These are phyloP conservation scores for Choreutis nemorana DNA, from an alignment of 2,888 invertebrate genomes.

Conservation along the genomic window DNA sequence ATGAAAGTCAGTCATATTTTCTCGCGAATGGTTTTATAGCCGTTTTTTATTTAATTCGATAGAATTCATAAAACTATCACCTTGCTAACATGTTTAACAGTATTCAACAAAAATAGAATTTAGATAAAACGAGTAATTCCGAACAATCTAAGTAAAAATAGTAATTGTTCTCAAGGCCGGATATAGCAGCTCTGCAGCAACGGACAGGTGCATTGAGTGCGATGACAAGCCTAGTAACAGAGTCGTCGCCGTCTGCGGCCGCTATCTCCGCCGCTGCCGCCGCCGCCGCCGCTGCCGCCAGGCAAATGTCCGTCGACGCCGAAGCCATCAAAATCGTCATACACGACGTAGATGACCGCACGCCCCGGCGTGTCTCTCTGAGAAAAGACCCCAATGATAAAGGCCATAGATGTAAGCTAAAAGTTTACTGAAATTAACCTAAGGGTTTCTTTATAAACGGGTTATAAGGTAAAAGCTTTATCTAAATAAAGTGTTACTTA, in stretches of 20 bases:
- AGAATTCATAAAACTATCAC: not conserved
- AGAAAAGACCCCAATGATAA: slow-evolving; percentile 83
- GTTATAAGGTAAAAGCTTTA: no score
- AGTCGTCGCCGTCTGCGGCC: slow-evolving; percentile 35
- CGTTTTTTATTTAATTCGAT: not conserved
- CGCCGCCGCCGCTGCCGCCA: slow-evolving; percentile 69
- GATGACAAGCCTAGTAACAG: slow-evolving; percentile 39
- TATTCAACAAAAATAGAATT: not conserved
- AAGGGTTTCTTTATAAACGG: no score
- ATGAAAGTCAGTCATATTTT: no score
- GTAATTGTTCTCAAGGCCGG: slow-evolving; percentile 65
- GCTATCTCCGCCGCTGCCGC: slow-evolving; percentile 52
- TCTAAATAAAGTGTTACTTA: no score
- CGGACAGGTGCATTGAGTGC: slow-evolving; percentile 64
- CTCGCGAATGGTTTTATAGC: no score
- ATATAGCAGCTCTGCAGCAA: slow-evolving; percentile 73
- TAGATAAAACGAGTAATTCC: not conserved
- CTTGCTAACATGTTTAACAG: not conserved
- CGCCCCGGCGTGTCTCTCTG: slow-evolving; percentile 77
- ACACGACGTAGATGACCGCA: slow-evolving; percentile 86
- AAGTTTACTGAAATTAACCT: not conserved
- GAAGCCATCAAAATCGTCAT: slow-evolving; percentile 94
- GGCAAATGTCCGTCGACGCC: slow-evolving; percentile 89
- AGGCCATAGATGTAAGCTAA: slow-evolving; percentile 82
- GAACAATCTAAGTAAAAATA: not conserved